Conservation (phyloP, 2,113 vertebrate genomes). For the Castor canadensis region DNA sequence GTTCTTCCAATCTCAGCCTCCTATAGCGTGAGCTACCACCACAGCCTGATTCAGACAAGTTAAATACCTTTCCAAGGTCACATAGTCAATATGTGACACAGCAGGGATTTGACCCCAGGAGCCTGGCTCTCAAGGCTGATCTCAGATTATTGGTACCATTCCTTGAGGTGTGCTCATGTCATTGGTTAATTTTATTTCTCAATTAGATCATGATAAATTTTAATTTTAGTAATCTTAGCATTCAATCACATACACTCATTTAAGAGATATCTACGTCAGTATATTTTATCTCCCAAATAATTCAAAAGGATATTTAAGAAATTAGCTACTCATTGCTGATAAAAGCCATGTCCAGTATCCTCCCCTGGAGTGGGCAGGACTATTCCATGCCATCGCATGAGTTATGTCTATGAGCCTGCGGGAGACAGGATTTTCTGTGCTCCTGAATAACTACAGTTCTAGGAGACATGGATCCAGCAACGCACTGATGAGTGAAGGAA, state of each 20-base stretch:
- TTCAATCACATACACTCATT: neutral
- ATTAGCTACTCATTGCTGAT: neutral
- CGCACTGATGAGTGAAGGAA: neutral
- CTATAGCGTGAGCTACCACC: too few relatives aligned
- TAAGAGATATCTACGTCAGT: neutral
- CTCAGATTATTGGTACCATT: neutral
- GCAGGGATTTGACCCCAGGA: neutral
- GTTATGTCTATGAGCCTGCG: neutral
- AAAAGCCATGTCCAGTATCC: too few relatives aligned
- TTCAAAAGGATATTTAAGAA: neutral
- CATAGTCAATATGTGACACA: neutral
- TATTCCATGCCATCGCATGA: neutral
- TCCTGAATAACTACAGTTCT: neutral
- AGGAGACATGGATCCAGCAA: neutral
- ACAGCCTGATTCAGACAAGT: too few relatives aligned
- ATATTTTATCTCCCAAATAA: neutral
- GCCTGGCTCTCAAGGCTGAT: neutral
- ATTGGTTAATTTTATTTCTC: constrained; percentile 16
- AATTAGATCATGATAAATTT: constrained; percentile 25
- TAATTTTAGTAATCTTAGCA: constrained; percentile 13
- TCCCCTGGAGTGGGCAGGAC: too few relatives aligned
- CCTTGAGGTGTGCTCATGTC: neutral
- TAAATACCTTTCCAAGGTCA: neutral
- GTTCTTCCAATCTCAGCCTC: too few relatives aligned
- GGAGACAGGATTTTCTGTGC: constrained; percentile 4